Evolutionary conservation across 2,888 invertebrate genomes (phyloP), one percentile per base, ranked within the genome.

Genomic region (Ochropleura leucogaster): DNA sequence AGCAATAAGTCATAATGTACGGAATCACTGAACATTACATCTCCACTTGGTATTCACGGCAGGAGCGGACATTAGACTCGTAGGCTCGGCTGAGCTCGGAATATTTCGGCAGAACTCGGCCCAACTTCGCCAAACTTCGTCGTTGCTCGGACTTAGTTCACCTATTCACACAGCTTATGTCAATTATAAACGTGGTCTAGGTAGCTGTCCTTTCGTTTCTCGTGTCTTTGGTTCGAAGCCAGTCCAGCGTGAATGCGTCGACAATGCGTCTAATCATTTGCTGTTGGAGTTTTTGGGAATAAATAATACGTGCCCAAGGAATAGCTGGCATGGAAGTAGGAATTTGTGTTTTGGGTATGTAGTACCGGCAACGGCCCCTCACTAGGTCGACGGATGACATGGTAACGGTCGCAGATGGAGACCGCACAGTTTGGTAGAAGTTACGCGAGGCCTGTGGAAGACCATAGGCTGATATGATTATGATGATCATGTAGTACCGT

Each of bases 21-120:
- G 70, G 74, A 82, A 85, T 82, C 81, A 83, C 81, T 77, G 82
- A 81, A 69, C 74, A 77, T 86, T 77, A 72, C 47, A 62, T 44
- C 59, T 67, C 65, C 87, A 71, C 71, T 81, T 87, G 71, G 57
- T 87, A 86, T 87, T 86, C 86, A 71, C 64, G 72, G 74, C 87
- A 87, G 68, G 64, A 63, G 64, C 68, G 59, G 47, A 60, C 80
- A 73, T 85, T 85, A 83, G 63, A 77, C 57, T 44, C 42, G 40
- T 67, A 70, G 77, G 74, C 74, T 77, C 67, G 72, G 68, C 7
- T 0, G n/a, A 66, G 16, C 63, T 68, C 59, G 79, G 9, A 46
- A 55, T 14, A 44, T 42, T 74, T 80, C 71, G 70, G 71, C 7
- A 0, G 20, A 67, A 40, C 42, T 77, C 62, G 20, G 72, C 0